These are phyloP conservation scores for Nephrocerus scutellatus DNA, from an alignment of 2,888 invertebrate species.

Conservation along the genomic window DNA sequence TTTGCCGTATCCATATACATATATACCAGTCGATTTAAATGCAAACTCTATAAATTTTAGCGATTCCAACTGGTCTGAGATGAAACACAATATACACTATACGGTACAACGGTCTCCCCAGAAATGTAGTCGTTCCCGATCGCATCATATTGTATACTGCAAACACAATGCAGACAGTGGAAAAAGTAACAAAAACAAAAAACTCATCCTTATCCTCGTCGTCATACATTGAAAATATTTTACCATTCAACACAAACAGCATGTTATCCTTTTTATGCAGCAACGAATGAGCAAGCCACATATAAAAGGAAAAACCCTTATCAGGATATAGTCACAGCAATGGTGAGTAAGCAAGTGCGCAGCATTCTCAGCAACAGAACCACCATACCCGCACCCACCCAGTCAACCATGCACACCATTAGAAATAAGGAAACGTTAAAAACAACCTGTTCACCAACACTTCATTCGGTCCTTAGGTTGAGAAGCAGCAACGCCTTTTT, in stretches of 20 bases:
- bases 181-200: constrained; percentile 12
- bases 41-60: no score
- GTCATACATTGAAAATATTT: constrained; percentile 28
- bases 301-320: no score
- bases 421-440: constrained; percentile 43
- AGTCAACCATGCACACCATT: no score
- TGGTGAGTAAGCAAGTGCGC: constrained; percentile 1
- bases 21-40: no score
- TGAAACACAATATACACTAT: not conserved
- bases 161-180: no score
- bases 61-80: no score
- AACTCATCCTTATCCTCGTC: constrained; percentile 20
- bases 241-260: constrained; percentile 32
- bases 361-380: constrained; percentile 28
- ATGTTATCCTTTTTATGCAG: constrained; percentile 29
- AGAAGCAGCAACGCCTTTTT: no score
- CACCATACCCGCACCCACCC: no score
- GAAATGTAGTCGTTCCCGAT: no score
- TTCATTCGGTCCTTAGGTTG: no score
- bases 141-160: constrained; percentile 2
- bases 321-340: constrained; percentile 9
- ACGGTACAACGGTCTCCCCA: constrained; percentile 10
- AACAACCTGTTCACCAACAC: constrained; percentile 44
- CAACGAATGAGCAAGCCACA: constrained; percentile 5
- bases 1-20: no score